phyloP scores from a whole-genome alignment of 2,797 vertebrate species.

The Clarias laeviceps region DNA sequence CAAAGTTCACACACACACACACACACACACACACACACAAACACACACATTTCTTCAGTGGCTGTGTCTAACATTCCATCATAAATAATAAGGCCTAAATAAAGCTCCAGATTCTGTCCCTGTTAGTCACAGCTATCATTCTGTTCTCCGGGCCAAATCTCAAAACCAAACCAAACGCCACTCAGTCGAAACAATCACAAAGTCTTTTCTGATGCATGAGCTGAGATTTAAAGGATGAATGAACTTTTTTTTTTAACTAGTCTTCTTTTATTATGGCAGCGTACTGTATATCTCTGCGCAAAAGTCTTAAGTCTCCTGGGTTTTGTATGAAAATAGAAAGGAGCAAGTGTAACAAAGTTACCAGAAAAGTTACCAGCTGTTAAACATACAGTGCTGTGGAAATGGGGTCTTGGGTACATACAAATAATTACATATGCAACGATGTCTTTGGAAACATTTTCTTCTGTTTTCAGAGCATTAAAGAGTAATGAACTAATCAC shows the following conservation, averaged over 20 bases:
- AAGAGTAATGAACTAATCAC: too few species aligned
- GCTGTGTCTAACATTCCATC: background rate
- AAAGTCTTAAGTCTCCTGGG: too few species aligned
- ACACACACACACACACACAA: slow-evolving; percentile 16
- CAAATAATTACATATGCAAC: too few species aligned
- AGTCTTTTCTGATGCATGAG: background rate
- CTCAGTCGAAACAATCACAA: background rate
- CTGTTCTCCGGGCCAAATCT: slow-evolving; percentile 9
- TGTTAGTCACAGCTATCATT: slow-evolving; percentile 23
- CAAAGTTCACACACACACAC: slow-evolving; percentile 10
- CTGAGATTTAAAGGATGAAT: background rate
- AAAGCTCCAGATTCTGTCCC: background rate
- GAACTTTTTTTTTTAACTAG: background rate
- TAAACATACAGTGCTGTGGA: too few species aligned
- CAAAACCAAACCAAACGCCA: slow-evolving; percentile 8
- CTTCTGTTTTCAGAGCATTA: too few species aligned
- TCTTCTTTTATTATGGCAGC: background rate
- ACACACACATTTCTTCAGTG: background rate
- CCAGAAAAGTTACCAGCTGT: too few species aligned
- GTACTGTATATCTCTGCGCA: too few species aligned
- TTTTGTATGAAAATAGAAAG: too few species aligned
- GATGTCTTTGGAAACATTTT: too few species aligned
- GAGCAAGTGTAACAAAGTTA: too few species aligned
- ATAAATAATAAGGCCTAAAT: slow-evolving; percentile 20
- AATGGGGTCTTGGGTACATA: too few species aligned